Evolutionary conservation across 2,113 vertebrate genomes (phyloP).

Genomic region (Oncorhynchus kisutch): DNA sequence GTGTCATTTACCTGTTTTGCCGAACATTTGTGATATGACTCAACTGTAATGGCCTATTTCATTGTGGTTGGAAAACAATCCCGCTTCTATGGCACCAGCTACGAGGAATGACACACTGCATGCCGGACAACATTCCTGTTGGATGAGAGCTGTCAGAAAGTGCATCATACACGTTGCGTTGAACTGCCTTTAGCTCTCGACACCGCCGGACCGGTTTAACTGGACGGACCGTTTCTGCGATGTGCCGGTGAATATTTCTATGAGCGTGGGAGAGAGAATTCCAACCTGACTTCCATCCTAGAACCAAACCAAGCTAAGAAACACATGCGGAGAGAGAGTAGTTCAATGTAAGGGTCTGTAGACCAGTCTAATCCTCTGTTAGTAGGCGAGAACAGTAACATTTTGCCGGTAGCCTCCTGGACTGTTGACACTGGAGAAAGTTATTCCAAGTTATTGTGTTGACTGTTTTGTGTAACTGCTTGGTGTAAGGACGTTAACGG

Average conservation of each 20-base stretch:
- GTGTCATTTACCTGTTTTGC: no score
- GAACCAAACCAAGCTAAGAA: conserved; percentile 37
- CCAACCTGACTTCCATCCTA: conserved; percentile 50
- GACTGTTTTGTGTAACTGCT: no score
- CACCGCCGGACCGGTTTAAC: conserved; percentile 64
- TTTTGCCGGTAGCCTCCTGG: no score
- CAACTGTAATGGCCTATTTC: neutral
- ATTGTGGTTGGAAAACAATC: neutral
- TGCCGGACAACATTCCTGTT: conserved; percentile 66
- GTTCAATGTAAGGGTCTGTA: neutral
- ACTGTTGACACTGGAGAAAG: neutral
- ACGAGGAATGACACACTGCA: neutral
- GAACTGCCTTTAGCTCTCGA: conserved; percentile 4
- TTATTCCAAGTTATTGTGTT: no score
- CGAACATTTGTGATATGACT: neutral
- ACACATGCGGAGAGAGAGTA: neutral
- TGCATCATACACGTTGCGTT: conserved; percentile 14
- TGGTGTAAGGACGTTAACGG: no score
- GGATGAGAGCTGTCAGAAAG: conserved; percentile 28
- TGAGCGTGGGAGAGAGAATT: neutral
- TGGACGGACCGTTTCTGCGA: conserved; percentile 43
- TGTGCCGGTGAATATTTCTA: conserved; percentile 29
- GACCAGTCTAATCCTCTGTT: neutral
- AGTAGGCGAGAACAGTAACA: neutral
- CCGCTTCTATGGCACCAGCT: neutral